Evolutionary conservation across 2,113 vertebrate genomes (phyloP), one percentile per base, ranked within the genome.

Genomic region (Beaufortia kweichowensis): DNA sequence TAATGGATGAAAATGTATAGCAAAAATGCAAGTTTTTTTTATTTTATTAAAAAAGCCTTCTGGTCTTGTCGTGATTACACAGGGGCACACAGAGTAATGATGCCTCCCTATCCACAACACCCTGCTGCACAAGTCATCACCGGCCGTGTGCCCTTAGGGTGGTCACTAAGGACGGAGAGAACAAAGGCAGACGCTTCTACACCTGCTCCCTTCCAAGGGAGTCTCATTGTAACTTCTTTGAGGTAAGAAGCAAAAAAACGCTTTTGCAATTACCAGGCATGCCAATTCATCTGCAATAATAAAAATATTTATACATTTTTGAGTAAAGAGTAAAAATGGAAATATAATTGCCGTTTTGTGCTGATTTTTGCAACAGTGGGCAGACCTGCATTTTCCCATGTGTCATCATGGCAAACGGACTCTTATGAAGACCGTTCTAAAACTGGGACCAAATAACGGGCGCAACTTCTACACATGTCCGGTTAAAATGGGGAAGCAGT

Each of bases 381-480:
- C 96, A 2, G 97, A 98, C 83, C 72, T 93, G 77, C 88, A 92
- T 82, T 98, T 97, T 84, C 97, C 97, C 1, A 78, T 85, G 77
- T 98, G 96, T 89, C 87, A 89, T 79, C 97, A 99, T 0, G 92
- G 90, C 78, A 95, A 92, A 79, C 91, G 92, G 24, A 92, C 90
- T 72, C 74, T 96, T 82, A 92, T 95, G 93, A 95, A 92, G 85
- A 96, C 94, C 0, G 97, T 97, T 26, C 81, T 98, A 85, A 98
- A 98, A 92, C 89, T 93, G 43, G 97, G 97, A 74, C 94, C 94
- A 0, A 99, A 95, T 86, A 98, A 98, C 3, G 95, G 96, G 26
- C 94, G 87, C 63, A 92, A 92, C 6, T 98, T 98, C 82, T 96
- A 94, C 83, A 91, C 91, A 8, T 98, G 97, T 81, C 88, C 91